These are phyloP conservation scores for Folsomia manolachei DNA, from an alignment of 2,888 invertebrate genomes.

Conservation along the genomic window DNA sequence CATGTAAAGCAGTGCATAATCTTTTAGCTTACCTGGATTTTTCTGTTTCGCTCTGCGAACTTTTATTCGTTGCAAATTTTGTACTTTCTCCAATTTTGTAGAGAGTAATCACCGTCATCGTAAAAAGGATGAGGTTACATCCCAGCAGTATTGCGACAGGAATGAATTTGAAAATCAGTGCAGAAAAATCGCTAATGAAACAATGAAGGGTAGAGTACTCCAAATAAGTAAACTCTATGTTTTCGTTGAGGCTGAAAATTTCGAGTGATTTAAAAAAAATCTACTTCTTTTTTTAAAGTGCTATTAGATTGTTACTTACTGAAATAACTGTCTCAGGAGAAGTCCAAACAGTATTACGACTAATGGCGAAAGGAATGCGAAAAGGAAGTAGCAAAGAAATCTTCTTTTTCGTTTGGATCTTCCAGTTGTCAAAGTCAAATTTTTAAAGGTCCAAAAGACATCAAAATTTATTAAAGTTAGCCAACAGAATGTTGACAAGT, in stretches of 20 bases:
- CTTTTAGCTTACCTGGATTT: slow-evolving; percentile 28
- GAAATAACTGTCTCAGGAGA: slow-evolving; percentile 19
- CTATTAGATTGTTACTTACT: too few relatives aligned
- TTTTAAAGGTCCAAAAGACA: slow-evolving; percentile 36
- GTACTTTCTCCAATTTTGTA: slow-evolving; percentile 35
- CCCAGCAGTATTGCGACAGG: slow-evolving; percentile 30
- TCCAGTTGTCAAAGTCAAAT: slow-evolving; percentile 23
- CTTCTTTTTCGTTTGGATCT: slow-evolving; percentile 25
- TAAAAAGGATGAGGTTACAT: slow-evolving; percentile 28
- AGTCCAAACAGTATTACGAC: slow-evolving; percentile 23
- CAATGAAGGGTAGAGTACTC: slow-evolving; percentile 33
- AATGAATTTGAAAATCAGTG: slow-evolving; percentile 31
- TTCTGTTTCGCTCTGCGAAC: slow-evolving; percentile 19
- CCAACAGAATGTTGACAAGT: slow-evolving; percentile 34
- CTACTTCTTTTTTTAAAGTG: too few relatives aligned
- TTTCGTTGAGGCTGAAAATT: not conserved
- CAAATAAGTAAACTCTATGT: slow-evolving; percentile 22
- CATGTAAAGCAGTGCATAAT: not conserved
- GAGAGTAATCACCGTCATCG: slow-evolving; percentile 30
- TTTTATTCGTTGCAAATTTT: slow-evolving; percentile 38
- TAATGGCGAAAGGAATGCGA: slow-evolving; percentile 25
- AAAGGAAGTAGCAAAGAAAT: slow-evolving; percentile 28
- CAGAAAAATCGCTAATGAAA: slow-evolving; percentile 24
- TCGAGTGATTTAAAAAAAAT: too few relatives aligned
- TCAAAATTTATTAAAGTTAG: slow-evolving; percentile 37